Percentiles rank a stretch among this genome's conserved stretches.
phyloP scores from a whole-genome alignment of 2,797 vertebrate genomes.

The Coluber constrictor region DNA sequence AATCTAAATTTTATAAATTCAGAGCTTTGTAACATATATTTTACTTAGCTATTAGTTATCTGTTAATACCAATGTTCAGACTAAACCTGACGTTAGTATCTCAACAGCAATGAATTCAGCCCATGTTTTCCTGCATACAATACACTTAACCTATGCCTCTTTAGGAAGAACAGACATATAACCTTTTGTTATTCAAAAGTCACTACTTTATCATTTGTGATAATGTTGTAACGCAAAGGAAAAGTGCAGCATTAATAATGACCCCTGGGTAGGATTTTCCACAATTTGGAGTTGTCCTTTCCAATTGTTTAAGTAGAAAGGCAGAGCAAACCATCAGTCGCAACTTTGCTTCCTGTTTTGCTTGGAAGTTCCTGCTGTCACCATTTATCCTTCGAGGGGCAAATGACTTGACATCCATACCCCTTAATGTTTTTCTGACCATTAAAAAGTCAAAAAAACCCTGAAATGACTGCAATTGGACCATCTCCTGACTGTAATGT shows the following conservation, averaged over 20 bases:
- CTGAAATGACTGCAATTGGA: not conserved
- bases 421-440: not conserved
- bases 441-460: not conserved
- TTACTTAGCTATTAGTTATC: constrained; percentile 41
- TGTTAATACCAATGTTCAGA: constrained; percentile 42
- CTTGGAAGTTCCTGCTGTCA: not conserved
- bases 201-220: not conserved
- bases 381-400: not conserved
- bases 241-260: not conserved
- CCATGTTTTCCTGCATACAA: not conserved
- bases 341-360: not conserved
- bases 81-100: constrained; percentile 40
- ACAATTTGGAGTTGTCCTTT: not conserved
- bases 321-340: not conserved
- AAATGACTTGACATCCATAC: not conserved
- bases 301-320: not conserved
- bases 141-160: not conserved
- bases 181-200: not conserved
- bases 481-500: not conserved
- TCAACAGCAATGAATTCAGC: not conserved
- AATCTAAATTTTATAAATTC: not conserved
- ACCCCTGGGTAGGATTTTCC: not conserved
- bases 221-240: not conserved
- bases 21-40: not conserved
- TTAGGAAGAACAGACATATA: not conserved